phyloP scores from a whole-genome alignment of 2,113 vertebrate genomes.

The Vidua chalybeata region DNA sequence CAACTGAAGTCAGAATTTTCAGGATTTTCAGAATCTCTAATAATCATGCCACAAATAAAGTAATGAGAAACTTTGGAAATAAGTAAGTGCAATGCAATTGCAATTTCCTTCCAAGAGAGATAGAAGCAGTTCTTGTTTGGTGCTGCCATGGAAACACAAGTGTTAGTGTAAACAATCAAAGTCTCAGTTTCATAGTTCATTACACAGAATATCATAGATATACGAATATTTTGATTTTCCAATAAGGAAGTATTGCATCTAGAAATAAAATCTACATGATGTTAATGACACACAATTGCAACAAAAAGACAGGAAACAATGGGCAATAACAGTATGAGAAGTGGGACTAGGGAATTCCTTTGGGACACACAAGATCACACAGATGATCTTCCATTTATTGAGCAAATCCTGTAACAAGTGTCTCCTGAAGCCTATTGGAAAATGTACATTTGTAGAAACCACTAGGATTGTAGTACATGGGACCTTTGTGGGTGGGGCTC shows the following conservation, averaged over 20 bases:
- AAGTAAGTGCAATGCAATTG: background rate
- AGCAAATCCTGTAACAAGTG: background rate
- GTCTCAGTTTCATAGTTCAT: background rate
- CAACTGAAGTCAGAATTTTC: background rate
- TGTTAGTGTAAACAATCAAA: background rate
- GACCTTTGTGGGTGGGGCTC: background rate
- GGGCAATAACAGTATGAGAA: background rate
- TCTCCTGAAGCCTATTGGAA: background rate
- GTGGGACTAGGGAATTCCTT: background rate
- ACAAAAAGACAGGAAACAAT: background rate
- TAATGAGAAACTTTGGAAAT: background rate
- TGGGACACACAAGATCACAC: accelerated
- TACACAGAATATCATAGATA: background rate
- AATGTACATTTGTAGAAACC: background rate
- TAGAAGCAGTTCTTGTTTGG: background rate
- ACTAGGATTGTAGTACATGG: background rate
- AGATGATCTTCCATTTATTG: background rate
- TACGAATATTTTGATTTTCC: background rate
- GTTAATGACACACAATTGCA: background rate
- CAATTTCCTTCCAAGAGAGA: background rate
- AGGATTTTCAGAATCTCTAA: background rate
- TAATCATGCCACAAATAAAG: background rate
- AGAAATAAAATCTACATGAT: background rate
- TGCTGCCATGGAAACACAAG: background rate
- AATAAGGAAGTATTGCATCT: background rate